Percentiles rank a stretch among this genome's conserved stretches.
Conservation (phyloP, 2,797 vertebrate genomes). For the Chaenodraco wilsoni region DNA sequence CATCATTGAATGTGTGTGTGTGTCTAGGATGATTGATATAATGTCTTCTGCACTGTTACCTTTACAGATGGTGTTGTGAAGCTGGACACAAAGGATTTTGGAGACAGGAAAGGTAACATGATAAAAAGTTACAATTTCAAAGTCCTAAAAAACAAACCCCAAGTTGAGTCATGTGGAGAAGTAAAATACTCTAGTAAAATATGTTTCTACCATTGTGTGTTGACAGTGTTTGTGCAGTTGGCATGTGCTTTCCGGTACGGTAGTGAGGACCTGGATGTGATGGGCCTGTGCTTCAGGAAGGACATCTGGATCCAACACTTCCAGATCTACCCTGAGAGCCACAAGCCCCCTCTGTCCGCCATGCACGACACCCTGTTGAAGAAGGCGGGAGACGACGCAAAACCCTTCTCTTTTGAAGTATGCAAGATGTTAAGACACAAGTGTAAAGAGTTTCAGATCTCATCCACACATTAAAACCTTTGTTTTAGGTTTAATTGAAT, state of each 20-base stretch:
- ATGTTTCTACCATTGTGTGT: neutral
- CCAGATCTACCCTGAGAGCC: conserved; percentile 85
- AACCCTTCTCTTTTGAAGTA: conserved; percentile 89
- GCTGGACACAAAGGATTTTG: conserved; percentile 86
- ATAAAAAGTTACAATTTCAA: neutral
- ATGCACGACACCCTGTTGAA: conserved; percentile 89
- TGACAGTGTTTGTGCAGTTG: conserved; percentile 89
- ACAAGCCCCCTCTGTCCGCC: conserved; percentile 79
- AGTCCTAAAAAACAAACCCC: neutral
- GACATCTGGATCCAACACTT: conserved; percentile 87
- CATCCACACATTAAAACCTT: neutral
- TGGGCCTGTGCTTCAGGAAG: conserved; percentile 92
- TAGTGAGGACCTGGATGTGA: conserved; percentile 91
- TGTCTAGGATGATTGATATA: neutral
- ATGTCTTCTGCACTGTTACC: conserved; percentile 3
- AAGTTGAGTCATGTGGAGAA: neutral
- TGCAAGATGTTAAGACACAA: neutral
- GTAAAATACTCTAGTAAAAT: fast-evolving
- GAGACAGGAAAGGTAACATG: conserved; percentile 86
- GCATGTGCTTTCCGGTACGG: conserved; percentile 93
- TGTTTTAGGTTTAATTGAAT: conserved; percentile 1
- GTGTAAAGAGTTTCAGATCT: neutral
- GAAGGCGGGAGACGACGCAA: conserved; percentile 87
- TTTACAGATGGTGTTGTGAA: conserved; percentile 88
- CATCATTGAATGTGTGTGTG: neutral